A percentile compares a stretch with the other conserved stretches of the same genome.
Evolutionary conservation across 2,113 vertebrate species (phyloP).

Genomic region (Catharus minimus): DNA sequence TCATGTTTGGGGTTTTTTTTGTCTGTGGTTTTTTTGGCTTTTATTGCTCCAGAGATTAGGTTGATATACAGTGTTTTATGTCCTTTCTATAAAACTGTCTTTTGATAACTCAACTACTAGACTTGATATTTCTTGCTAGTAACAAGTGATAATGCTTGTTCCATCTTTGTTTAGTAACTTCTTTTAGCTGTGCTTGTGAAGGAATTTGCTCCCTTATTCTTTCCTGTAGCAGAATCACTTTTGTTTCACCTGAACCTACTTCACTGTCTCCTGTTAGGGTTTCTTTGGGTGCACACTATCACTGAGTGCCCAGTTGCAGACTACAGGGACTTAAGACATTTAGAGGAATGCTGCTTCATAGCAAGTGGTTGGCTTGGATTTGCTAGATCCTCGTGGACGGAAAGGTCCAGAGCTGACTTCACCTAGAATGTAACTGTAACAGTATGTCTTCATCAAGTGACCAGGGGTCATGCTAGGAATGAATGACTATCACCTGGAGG

Average conservation of each 20-base stretch:
- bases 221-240: not conserved
- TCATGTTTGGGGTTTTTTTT: not conserved
- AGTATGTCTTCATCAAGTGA: not conserved
- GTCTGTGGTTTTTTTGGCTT: not conserved
- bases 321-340: not conserved
- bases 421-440: not conserved
- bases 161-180: not conserved
- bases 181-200: not conserved
- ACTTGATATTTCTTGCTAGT: not conserved
- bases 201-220: not conserved
- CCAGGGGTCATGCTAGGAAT: not conserved
- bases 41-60: not conserved
- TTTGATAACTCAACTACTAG: not conserved
- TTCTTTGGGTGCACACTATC: not conserved
- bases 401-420: not conserved
- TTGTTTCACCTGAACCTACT: not conserved
- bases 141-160: not conserved
- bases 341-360: not conserved
- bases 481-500: conserved; percentile 26
- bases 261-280: not conserved
- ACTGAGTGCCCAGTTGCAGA: not conserved
- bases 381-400: not conserved
- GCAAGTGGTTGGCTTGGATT: not conserved
- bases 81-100: not conserved
- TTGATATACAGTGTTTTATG: not conserved